Percentiles rank a stretch among this genome's conserved stretches.
These are phyloP conservation scores for Dromiciops gliroides DNA, from an alignment of 2,113 vertebrate genomes.

Conservation along the genomic window DNA sequence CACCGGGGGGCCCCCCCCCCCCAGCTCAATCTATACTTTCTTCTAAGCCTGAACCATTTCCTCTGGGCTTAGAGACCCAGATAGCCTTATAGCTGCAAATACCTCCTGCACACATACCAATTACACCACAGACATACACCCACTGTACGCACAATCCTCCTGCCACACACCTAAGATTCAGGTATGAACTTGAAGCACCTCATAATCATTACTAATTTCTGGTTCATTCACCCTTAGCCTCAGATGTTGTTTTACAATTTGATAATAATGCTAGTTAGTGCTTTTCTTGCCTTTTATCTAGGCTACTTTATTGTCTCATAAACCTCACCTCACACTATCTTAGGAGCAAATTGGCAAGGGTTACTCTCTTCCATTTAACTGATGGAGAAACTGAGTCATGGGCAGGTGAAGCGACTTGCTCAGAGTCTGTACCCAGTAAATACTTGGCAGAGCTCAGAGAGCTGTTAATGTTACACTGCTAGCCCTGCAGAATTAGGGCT, in stretches of 20 bases:
- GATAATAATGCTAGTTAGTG: background rate
- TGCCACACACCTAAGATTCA: background rate
- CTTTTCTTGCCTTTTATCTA: background rate
- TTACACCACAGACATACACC: background rate
- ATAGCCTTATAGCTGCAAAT: background rate
- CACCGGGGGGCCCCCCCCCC: no score
- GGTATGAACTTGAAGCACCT: background rate
- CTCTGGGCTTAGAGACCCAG: background rate
- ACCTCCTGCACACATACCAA: background rate
- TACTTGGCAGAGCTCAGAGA: conserved; percentile 29
- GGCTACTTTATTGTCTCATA: background rate
- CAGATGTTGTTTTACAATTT: background rate
- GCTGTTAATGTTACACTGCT: background rate
- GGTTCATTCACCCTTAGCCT: background rate
- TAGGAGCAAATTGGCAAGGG: background rate
- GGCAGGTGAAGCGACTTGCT: background rate
- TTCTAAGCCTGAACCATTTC: background rate
- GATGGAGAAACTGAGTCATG: background rate
- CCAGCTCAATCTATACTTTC: background rate
- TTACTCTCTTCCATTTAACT: background rate
- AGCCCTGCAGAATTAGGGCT: background rate
- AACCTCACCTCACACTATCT: background rate
- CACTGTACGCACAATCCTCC: background rate
- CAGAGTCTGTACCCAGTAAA: background rate
- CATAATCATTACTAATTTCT: background rate